Conservation (phyloP, 2,797 vertebrate genomes). For the Arremon aurantiirostris region DNA sequence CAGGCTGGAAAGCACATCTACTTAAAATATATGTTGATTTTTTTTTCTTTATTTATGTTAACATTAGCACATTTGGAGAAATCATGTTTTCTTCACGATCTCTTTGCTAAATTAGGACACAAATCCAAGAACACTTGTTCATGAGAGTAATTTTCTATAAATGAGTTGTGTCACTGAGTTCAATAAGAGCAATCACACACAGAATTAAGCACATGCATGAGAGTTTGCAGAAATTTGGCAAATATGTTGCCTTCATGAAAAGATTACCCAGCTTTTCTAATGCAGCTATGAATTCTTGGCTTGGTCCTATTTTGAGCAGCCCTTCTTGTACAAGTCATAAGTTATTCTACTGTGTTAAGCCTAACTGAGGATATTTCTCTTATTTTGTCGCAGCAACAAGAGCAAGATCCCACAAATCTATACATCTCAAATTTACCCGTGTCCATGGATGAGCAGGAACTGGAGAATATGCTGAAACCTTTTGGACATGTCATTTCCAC, state of each 20-base stretch:
- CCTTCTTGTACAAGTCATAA: background rate
- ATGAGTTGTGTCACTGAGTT: background rate
- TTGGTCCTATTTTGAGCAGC: background rate
- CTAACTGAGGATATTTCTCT: conserved; percentile 50
- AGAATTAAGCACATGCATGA: conserved; percentile 8
- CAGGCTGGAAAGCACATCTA: conserved; percentile 6
- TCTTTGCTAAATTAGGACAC: conserved; percentile 18
- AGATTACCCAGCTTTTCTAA: background rate
- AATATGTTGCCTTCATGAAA: background rate
- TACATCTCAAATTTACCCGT: conserved; percentile 98
- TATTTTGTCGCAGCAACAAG: conserved; percentile 87
- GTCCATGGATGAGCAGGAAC: conserved; percentile 96
- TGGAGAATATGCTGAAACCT: conserved; percentile 97
- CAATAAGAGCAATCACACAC: background rate
- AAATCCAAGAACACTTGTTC: background rate
- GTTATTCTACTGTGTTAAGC: background rate
- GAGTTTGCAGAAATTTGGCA: conserved; percentile 12
- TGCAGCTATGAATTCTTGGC: background rate
- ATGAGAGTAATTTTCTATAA: conserved; percentile 2
- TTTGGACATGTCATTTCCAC: conserved; percentile 98
- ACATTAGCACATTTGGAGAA: conserved; percentile 2
- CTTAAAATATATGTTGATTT: background rate
- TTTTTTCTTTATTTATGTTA: conserved; percentile 5
- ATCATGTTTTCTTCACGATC: background rate
- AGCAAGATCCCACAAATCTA: conserved; percentile 97